Conservation (phyloP, 2,113 vertebrate species). For the Plestiodon gilberti region DNA sequence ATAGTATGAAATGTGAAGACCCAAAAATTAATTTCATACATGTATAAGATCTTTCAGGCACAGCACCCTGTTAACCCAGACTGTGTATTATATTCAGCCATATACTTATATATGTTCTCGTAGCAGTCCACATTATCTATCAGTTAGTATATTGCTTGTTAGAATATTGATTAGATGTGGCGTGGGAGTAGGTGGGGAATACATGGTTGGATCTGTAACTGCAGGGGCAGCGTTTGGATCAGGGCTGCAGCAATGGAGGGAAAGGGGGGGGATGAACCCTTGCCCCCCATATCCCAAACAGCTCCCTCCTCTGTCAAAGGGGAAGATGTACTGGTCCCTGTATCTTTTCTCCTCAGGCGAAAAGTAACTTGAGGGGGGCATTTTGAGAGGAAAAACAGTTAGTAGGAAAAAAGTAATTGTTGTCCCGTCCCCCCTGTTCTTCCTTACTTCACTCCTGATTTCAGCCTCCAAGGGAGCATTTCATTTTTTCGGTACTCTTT, state of each 20-base stretch:
- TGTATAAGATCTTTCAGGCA: conserved; percentile 39
- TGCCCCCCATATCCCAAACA: neutral
- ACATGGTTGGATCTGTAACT: neutral
- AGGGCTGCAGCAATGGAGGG: no score
- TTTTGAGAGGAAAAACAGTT: neutral
- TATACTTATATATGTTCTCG: neutral
- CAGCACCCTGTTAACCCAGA: conserved; percentile 20
- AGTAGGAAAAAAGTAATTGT: neutral
- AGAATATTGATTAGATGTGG: neutral
- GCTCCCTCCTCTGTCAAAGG: neutral
- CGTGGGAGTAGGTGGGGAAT: neutral
- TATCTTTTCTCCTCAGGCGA: neutral
- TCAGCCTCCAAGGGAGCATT: no score
- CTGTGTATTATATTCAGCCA: neutral
- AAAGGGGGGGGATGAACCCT: neutral
- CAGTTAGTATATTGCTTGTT: neutral
- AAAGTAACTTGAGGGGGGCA: neutral
- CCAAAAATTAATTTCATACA: conserved; percentile 29
- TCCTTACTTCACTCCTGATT: neutral
- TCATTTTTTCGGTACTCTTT: neutral
- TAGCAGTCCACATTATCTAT: no score
- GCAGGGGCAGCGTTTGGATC: neutral
- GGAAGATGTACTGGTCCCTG: neutral
- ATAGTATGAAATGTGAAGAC: neutral
- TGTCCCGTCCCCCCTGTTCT: neutral